Evolutionary conservation across 2,797 vertebrate species (phyloP).

Genomic region (Tolypeutes matacus): DNA sequence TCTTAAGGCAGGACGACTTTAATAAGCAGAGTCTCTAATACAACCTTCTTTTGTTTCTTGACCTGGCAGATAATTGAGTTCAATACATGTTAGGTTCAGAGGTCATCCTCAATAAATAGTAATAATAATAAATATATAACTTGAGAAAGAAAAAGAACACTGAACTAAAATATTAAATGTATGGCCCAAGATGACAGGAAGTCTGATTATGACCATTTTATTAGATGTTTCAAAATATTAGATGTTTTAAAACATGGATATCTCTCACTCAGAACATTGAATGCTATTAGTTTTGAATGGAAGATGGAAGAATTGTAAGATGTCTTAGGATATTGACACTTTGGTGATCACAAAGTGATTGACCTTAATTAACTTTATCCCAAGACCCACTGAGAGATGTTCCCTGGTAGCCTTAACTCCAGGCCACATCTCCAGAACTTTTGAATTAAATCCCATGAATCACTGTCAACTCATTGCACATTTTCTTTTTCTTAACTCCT

Average conservation of each 20-base stretch:
- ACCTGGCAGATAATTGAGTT: slow-evolving; percentile 29
- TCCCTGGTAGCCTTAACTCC: not conserved
- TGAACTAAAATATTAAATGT: not conserved
- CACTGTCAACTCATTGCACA: not conserved
- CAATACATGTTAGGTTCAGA: not conserved
- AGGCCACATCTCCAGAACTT: not conserved
- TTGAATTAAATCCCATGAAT: not conserved
- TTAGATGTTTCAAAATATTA: no score
- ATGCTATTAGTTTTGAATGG: not conserved
- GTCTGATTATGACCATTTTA: not conserved
- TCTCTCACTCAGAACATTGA: not conserved
- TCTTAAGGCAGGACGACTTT: not conserved
- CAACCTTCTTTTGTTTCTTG: not conserved
- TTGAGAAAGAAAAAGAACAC: not conserved
- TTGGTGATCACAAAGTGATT: not conserved
- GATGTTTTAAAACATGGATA: not conserved
- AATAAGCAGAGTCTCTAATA: slow-evolving; percentile 37
- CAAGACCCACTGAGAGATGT: not conserved
- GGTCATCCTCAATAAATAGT: not conserved
- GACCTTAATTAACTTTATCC: slow-evolving; percentile 1
- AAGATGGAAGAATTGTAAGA: slow-evolving; percentile 9
- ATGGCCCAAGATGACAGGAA: not conserved
- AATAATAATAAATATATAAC: not conserved
- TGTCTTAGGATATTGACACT: not conserved
- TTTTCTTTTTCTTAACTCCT: not conserved